Evolutionary conservation across 2,797 vertebrate genomes (phyloP).

Genomic region (Cheirogaleus major): DNA sequence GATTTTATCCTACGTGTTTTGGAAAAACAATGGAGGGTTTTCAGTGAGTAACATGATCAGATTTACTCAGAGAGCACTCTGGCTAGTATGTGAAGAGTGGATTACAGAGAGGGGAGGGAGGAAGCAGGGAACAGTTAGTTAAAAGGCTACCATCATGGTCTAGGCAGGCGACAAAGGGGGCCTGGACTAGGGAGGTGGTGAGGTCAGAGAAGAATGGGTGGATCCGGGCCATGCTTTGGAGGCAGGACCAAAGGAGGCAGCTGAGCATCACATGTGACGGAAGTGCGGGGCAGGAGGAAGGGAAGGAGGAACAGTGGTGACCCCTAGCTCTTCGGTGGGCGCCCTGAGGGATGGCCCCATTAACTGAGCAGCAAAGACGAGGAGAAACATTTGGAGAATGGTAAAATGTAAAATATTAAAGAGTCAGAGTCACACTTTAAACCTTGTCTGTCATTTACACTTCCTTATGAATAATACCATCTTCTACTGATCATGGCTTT

Average conservation of each 20-base stretch:
- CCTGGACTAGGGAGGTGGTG: background rate
- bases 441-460: background rate
- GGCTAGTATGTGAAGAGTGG: background rate
- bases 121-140: background rate
- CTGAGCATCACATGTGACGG: fast-evolving
- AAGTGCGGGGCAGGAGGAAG: background rate
- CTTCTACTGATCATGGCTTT: background rate
- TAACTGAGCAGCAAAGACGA: background rate
- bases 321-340: background rate
- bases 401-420: background rate
- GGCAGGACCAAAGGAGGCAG: background rate
- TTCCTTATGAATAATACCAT: background rate
- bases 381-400: background rate
- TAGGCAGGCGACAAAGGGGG: background rate
- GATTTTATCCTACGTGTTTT: background rate
- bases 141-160: fast-evolving
- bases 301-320: background rate
- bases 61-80: background rate
- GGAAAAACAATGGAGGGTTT: background rate
- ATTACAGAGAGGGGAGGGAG: background rate
- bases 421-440: background rate
- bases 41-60: background rate
- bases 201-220: background rate
- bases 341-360: background rate
- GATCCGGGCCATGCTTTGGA: background rate